Evolutionary conservation across 2,113 vertebrate species (phyloP).

Genomic region (Acanthochromis polyacanthus): DNA sequence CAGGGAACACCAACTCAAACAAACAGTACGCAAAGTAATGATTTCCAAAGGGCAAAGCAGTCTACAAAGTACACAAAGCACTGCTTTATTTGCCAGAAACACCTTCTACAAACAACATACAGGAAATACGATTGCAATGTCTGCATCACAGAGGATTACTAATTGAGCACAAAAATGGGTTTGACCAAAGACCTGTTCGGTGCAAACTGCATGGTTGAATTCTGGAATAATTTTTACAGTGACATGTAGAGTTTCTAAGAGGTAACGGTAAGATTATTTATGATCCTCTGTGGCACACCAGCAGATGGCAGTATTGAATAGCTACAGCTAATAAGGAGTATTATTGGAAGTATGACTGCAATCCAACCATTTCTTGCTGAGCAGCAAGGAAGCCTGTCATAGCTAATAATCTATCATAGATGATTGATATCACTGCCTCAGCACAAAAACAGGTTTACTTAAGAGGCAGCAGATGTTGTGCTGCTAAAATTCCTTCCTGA

Average conservation of each 20-base stretch:
- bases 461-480: conserved; percentile 30
- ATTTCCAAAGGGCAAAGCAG: conserved; percentile 25
- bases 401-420: conserved; percentile 51
- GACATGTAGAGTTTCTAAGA: conserved; percentile 1
- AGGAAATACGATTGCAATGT: conserved; percentile 22
- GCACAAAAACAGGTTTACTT: conserved; percentile 43
- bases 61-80: conserved; percentile 21
- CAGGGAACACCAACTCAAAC: conserved; percentile 1
- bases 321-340: conserved; percentile 14
- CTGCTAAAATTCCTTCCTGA: conserved; percentile 33
- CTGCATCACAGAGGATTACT: conserved; percentile 20
- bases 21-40: conserved; percentile 5
- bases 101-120: conserved; percentile 52
- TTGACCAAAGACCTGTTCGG: conserved; percentile 16
- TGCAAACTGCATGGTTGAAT: conserved; percentile 4
- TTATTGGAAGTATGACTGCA: conserved; percentile 35
- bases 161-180: conserved; percentile 17
- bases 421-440: conserved; percentile 53
- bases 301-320: conserved; percentile 80
- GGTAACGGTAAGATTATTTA: not conserved
- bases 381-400: conserved; percentile 35
- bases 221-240: not conserved
- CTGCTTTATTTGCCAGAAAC: conserved; percentile 46
- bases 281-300: conserved; percentile 35
- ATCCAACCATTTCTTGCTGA: conserved; percentile 43